Conservation (phyloP, 2,888 invertebrate species). For the Drosophila algonquin region DNA sequence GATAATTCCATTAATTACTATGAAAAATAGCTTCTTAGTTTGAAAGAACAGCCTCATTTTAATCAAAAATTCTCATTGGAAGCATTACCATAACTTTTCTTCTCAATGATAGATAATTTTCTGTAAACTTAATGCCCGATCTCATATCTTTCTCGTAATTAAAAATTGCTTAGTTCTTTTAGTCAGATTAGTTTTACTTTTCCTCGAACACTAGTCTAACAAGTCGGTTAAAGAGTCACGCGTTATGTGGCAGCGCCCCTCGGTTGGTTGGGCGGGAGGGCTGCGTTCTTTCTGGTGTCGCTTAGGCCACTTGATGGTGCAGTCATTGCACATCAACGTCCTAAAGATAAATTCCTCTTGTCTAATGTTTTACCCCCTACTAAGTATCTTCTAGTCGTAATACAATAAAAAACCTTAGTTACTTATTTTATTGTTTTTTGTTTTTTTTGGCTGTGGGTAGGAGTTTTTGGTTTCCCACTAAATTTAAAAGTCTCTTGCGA, state of each 20-base stretch:
- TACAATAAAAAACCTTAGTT: rapidly evolving
- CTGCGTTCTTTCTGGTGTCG: too few species aligned
- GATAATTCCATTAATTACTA: too few species aligned
- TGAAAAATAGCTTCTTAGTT: neutral
- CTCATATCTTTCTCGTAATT: too few species aligned
- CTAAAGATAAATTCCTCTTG: neutral
- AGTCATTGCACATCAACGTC: too few species aligned
- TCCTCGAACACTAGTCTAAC: too few species aligned
- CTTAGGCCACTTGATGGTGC: too few species aligned
- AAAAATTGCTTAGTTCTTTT: too few species aligned
- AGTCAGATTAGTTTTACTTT: too few species aligned
- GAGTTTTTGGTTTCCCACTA: neutral
- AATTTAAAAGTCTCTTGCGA: neutral
- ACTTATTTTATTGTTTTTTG: neutral
- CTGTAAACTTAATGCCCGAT: neutral
- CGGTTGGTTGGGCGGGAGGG: too few species aligned
- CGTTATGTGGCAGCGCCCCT: too few species aligned
- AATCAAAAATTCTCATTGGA: neutral
- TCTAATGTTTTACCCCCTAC: neutral
- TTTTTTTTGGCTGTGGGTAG: neutral
- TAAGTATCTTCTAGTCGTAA: neutral
- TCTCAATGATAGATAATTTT: neutral
- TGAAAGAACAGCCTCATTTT: neutral
- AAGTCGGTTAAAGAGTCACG: too few species aligned
- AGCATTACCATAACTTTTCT: neutral